Base-by-base conservation (phyloP, 35 echinoderm and acorn worm genomes). In the Ophiothrix spiculata region DNA sequence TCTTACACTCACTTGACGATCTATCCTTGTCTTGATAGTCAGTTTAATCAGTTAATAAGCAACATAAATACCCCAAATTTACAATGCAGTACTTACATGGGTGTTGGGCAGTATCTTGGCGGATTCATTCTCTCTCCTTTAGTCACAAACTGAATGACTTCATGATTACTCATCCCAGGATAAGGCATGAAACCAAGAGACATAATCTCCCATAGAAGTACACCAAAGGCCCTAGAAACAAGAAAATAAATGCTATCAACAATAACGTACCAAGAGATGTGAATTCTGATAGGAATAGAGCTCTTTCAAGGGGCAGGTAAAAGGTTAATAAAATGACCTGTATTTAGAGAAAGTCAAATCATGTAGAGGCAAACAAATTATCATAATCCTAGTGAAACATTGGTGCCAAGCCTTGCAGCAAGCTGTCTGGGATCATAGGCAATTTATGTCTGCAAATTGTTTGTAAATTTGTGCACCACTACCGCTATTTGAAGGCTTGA, bases 101-200 rank as follows among this genome's bases (percentile, higher is more conserved):
- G 93, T n/a, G n/a, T n/a, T 15, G 91, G 95, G 39, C 95, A 97
- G 60, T 93, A 85, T 23, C 78, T 81, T 19, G 95, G 95, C 23
- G 95, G 84, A 36, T 56, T 90, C 95, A 93, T 97, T 39, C 95
- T 86, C 21, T 93, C 84, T 28, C 95, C 94, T 74, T 76, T 79
- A 17, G 91, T 74, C 35, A 90, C 87, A 82, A 89, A 93, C 33
- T 97, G 87, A 4, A 97, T 91, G 12, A 97, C 95, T 75, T 97
- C 95, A 10, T 97, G 95, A 75, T 93, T 97, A 85, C 86, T 97
- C 87, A 97, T 85, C 0, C 95, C 95, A 28, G 95, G 95, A 82
- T 97, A 97, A 15, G 95, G 91, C 84, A 97, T 90, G 73, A 87
- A 97, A n/a, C 90, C 87, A 40, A 97, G 79, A 0, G 95, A 93